Percentiles rank a stretch among this genome's conserved stretches.
Evolutionary conservation across 1,140 invertebrate species (phyloP).

Genomic region (Zaprionus vittiger): DNA sequence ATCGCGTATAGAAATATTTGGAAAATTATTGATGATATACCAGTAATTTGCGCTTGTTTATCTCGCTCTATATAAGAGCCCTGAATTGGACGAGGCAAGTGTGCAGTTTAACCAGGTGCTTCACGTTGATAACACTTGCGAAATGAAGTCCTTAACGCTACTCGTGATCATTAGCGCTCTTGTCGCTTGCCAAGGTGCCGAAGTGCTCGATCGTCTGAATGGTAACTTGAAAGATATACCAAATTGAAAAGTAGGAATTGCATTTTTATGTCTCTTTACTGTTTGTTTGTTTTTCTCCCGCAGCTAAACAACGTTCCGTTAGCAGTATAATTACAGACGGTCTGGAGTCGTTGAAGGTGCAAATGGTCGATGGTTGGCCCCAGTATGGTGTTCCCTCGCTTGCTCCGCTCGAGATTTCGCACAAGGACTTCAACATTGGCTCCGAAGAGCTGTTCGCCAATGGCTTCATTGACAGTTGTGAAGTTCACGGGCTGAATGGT

Average conservation of each 20-base stretch:
- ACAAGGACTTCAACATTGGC: conserved; percentile 48
- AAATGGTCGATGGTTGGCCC: conserved; percentile 63
- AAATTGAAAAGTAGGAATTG: not conserved
- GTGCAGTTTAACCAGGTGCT: conserved; percentile 13
- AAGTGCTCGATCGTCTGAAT: conserved; percentile 47
- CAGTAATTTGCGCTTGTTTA: conserved; percentile 37
- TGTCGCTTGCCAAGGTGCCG: conserved; percentile 36
- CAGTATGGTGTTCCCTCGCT: conserved; percentile 63
- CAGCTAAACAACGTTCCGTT: conserved; percentile 63
- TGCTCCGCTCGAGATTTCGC: conserved; percentile 47
- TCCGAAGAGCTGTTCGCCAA: conserved; percentile 46
- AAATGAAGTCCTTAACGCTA: conserved; percentile 64
- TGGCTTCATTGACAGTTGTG: conserved; percentile 47
- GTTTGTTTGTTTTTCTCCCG: not conserved
- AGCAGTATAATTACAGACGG: conserved; percentile 47
- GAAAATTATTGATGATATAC: conserved; percentile 45
- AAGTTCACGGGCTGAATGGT: conserved; percentile 62
- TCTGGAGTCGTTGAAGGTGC: conserved; percentile 47
- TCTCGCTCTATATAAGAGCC: conserved; percentile 62
- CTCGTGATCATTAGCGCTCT: conserved; percentile 52
- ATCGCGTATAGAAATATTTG: conserved; percentile 42
- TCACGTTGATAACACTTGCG: conserved; percentile 3
- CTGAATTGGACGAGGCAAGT: not conserved
- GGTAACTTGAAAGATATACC: conserved; percentile 34
- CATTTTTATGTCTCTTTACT: not conserved